Evolutionary conservation across 2,888 invertebrate genomes (phyloP).

Genomic region (Synergus itoensis): DNA sequence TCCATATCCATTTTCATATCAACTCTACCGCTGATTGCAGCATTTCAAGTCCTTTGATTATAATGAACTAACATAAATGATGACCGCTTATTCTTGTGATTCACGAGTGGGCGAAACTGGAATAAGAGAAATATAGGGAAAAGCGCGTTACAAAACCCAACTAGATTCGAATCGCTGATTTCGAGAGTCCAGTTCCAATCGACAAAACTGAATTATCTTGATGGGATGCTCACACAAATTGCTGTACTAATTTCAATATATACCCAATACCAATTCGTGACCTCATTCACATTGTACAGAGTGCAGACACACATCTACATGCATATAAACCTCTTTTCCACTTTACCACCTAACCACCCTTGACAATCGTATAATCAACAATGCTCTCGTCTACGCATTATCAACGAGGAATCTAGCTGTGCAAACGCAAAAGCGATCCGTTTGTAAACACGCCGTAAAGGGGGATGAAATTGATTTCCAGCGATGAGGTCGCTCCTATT

Average conservation of each 20-base stretch:
- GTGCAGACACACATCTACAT: background rate
- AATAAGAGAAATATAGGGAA: background rate
- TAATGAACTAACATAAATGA: slow-evolving; percentile 1
- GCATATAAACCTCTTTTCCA: slow-evolving; percentile 1
- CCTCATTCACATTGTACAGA: background rate
- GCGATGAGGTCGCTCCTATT: slow-evolving; percentile 1
- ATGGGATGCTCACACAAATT: slow-evolving; percentile 57
- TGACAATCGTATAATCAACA: slow-evolving; percentile 21
- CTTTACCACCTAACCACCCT: background rate
- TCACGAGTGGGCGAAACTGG: background rate
- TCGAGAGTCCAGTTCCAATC: slow-evolving; percentile 52
- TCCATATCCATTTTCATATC: background rate
- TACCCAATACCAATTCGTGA: background rate
- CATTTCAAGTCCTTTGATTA: slow-evolving; percentile 3
- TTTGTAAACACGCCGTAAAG: slow-evolving; percentile 21
- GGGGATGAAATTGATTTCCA: slow-evolving; percentile 23
- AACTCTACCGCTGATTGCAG: background rate
- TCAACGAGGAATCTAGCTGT: slow-evolving; percentile 5
- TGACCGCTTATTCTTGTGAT: background rate
- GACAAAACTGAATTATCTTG: slow-evolving; percentile 61
- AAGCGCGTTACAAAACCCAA: background rate
- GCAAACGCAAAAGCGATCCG: slow-evolving; percentile 10
- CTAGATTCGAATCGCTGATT: background rate
- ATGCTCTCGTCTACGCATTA: background rate
- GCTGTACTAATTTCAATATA: slow-evolving; percentile 55